Conservation (phyloP, 2,888 invertebrate species). For the Leptarthrus brevirostris region DNA sequence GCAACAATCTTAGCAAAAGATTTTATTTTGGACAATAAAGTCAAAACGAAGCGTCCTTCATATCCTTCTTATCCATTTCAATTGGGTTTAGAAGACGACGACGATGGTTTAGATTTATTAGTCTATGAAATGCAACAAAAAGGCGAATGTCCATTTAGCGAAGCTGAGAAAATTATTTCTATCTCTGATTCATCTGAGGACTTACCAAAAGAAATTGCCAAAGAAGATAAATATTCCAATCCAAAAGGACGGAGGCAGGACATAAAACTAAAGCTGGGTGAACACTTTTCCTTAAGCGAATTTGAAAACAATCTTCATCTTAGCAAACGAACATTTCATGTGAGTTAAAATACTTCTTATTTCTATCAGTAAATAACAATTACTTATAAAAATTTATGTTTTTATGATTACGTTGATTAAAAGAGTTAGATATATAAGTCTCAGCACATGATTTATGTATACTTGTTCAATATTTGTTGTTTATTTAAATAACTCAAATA, state of each 20-base stretch:
- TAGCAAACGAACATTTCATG: conserved; percentile 45
- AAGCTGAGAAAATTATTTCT: not conserved
- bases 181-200: not conserved
- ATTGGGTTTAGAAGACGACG: conserved; percentile 39
- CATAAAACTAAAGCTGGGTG: conserved; percentile 29
- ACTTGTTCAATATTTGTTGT: too few relatives aligned
- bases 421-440: too few relatives aligned
- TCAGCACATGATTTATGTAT: too few relatives aligned
- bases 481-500: too few relatives aligned
- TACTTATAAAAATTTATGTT: too few relatives aligned
- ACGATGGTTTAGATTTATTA: conserved; percentile 45
- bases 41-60: conserved; percentile 50
- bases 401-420: too few relatives aligned
- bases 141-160: not conserved
- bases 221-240: not conserved
- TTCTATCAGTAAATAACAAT: not conserved
- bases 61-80: conserved; percentile 13
- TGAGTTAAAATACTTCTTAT: conserved; percentile 41
- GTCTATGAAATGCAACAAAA: conserved; percentile 48
- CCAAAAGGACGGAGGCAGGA: not conserved
- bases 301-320: conserved; percentile 49
- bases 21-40: conserved; percentile 60
- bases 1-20: conserved; percentile 64
- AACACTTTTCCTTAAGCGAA: conserved; percentile 28
- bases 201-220: not conserved